Evolutionary conservation across 2,888 invertebrate genomes (phyloP).

Genomic region (Cosmopolites sordidus): DNA sequence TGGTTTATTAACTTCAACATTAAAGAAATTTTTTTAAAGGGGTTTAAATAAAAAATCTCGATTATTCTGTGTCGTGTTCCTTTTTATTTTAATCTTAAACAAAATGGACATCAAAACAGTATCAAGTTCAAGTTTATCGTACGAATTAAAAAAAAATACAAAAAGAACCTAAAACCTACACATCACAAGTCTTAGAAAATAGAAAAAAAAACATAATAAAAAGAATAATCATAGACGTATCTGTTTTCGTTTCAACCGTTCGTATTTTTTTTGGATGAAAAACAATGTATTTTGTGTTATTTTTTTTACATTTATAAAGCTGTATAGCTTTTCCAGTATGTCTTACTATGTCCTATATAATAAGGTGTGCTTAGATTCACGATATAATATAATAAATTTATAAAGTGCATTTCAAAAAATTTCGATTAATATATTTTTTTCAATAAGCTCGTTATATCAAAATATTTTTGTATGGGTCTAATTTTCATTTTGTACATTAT

Average conservation of each 20-base stretch:
- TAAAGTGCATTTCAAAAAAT: neutral
- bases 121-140: slow-evolving; percentile 15
- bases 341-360: neutral
- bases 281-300: neutral
- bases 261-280: neutral
- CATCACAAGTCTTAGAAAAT: slow-evolving; percentile 35
- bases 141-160: slow-evolving; percentile 19
- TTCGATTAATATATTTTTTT: neutral
- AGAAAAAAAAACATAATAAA: slow-evolving; percentile 22
- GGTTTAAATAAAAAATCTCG: no score
- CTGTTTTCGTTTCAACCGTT: neutral
- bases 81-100: slow-evolving; percentile 19
- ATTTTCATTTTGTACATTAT: neutral
- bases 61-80: slow-evolving; percentile 5
- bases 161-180: slow-evolving; percentile 30
- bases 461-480: neutral
- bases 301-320: neutral
- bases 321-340: neutral
- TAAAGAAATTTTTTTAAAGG: no score
- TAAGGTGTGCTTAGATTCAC: neutral
- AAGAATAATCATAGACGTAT: neutral
- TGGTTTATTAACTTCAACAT: no score
- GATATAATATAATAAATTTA: neutral
- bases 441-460: neutral
- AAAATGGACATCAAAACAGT: slow-evolving; percentile 22